Conservation (phyloP, 2,888 invertebrate genomes). For the Lacanobia oleracea region DNA sequence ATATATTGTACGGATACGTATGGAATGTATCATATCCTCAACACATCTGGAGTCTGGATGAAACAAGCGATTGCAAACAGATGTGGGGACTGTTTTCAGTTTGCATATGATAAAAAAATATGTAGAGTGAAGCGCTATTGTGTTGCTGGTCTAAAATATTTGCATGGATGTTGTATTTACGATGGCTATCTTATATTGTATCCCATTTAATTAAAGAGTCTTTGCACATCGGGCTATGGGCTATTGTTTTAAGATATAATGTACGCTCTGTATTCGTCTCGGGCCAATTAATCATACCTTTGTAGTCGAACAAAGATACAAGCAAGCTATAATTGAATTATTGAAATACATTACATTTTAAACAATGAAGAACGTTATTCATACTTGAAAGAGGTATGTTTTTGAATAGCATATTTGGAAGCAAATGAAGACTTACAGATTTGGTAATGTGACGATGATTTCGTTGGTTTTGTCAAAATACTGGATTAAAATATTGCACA, state of each 20-base stretch:
- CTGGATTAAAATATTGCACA: neutral
- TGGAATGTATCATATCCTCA: constrained; percentile 27
- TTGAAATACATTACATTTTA: constrained; percentile 22
- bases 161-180: constrained; percentile 14
- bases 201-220: constrained; percentile 34
- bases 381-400: neutral
- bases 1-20: too few relatives aligned
- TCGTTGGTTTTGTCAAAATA: neutral
- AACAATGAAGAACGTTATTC: constrained; percentile 6
- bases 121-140: neutral
- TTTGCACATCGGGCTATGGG: constrained; percentile 25
- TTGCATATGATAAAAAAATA: constrained; percentile 21
- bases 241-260: constrained; percentile 54
- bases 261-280: constrained; percentile 43
- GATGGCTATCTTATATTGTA: constrained; percentile 17
- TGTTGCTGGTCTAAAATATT: constrained; percentile 1
- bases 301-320: constrained; percentile 44
- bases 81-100: constrained; percentile 35
- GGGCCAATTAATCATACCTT: constrained; percentile 45
- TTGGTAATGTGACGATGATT: constrained; percentile 2
- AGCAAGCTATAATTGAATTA: constrained; percentile 2
- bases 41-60: constrained; percentile 46
- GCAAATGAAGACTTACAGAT: neutral
- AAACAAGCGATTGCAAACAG: constrained; percentile 42
- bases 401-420: constrained; percentile 1